Evolutionary conservation across 92 coral and sea anemone genomes (phyloP).

Genomic region (Epizoanthus fatuus): DNA sequence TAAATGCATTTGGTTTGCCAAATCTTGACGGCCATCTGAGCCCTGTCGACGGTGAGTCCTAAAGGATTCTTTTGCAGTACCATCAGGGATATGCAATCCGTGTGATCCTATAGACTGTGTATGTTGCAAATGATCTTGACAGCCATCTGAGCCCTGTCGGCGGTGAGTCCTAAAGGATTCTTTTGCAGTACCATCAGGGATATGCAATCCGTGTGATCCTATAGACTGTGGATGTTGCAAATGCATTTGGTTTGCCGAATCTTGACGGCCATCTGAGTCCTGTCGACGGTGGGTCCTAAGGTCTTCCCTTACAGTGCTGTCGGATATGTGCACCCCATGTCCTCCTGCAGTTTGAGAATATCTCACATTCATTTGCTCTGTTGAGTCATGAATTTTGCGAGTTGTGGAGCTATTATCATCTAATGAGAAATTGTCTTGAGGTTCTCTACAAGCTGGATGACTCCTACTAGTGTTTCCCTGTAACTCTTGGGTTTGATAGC

Average conservation of each 20-base stretch:
- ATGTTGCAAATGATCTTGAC: too few relatives aligned
- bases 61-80: not conserved
- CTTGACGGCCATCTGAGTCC: not conserved
- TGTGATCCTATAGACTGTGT: not conserved
- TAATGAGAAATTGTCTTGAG: too few relatives aligned
- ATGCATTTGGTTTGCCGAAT: not conserved
- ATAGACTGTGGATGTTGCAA: not conserved
- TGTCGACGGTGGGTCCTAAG: not conserved
- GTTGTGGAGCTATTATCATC: too few relatives aligned
- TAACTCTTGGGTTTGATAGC: too few relatives aligned
- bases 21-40: not conserved
- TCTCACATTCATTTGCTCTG: not conserved
- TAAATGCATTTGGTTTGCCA: not conserved
- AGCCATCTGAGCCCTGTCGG: constrained; percentile 17
- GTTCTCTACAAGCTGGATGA: too few relatives aligned
- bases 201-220: not conserved
- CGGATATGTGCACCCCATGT: not conserved
- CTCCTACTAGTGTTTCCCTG: too few relatives aligned
- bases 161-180: not conserved
- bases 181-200: not conserved
- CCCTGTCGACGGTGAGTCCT: not conserved
- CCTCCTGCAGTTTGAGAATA: too few relatives aligned
- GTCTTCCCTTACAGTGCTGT: not conserved
- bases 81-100: not conserved
- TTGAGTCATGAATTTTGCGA: not conserved